Evolutionary conservation across 1,140 invertebrate genomes (phyloP), one percentile per base, ranked within the genome.

Genomic region (Scaptomyza pallida): DNA sequence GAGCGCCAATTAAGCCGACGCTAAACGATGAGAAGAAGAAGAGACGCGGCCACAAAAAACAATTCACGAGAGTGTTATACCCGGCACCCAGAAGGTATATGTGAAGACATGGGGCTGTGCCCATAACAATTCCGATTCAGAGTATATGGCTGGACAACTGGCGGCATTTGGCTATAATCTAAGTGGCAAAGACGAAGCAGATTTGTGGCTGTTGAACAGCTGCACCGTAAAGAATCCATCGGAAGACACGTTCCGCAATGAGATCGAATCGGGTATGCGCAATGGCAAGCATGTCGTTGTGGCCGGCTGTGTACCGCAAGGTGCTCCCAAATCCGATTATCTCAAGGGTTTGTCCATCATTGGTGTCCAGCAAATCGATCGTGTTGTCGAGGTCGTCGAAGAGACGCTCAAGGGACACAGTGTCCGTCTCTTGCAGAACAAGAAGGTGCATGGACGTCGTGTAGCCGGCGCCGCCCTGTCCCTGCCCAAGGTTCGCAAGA

Each of bases 321-420:
- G 96, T 3, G 95, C 95, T 12, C 95, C 95, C 0, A 95, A 95
- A 50, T 93, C 95, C 0, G 91, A 92, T 2, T 97, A 96, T 80
- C 90, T 98, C 0, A 92, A 95, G 90, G 97, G 96, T 0, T 92
- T 99, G 0, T 91, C 98, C 88, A 94, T 99, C 0, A 96, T 99
- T 37, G 99, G 99, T 6, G 98, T 99, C 0, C 98, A 99, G 81
- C 98, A 99, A 92, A 99, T 99, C 75, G 98, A 99, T 90, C 93
- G 98, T 75, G 97, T 99, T n/a, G 96, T 99, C 0, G 98, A 99
- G 93, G 98, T 99, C n/a, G 98, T 99, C 0, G 98, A 99, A 90
- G 98, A 99, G 93, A 98, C 98, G 0, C 91, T 99, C 0, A 99
- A 98, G 94, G 98, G 97, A 92, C 94, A 92, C 43, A 91, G 78